A percentile compares a stretch with the other conserved stretches of the same genome.
These are phyloP conservation scores for Perca fluviatilis DNA, from an alignment of 2,113 vertebrate species.

Conservation along the genomic window DNA sequence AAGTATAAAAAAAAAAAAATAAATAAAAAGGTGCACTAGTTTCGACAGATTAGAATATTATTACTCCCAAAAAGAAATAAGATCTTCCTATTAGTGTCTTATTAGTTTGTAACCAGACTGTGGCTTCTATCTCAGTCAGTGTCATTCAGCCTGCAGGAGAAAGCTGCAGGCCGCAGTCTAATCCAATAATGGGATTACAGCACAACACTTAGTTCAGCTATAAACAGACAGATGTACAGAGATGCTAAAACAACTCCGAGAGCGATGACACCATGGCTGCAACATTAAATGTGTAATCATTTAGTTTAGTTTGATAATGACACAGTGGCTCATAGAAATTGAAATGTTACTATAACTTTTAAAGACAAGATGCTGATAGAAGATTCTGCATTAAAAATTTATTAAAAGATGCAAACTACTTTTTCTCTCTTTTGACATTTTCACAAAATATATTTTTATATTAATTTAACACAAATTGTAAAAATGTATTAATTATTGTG, in stretches of 20 bases:
- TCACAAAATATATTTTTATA: neutral
- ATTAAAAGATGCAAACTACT: neutral
- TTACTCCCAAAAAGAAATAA: neutral
- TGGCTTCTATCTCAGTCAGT: slow-evolving; percentile 14
- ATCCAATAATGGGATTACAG: slow-evolving; percentile 85
- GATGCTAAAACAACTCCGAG: slow-evolving; percentile 29
- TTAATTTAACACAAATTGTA: neutral
- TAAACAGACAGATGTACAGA: slow-evolving; percentile 64
- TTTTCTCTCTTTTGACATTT: neutral
- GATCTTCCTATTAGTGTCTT: neutral
- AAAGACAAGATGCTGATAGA: neutral
- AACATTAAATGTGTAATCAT: neutral
- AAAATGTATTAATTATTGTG: neutral
- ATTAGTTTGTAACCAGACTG: slow-evolving; percentile 17
- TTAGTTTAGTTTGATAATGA: neutral
- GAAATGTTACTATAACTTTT: neutral
- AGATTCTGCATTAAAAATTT: neutral
- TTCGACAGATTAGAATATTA: no score
- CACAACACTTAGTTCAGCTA: slow-evolving; percentile 67
- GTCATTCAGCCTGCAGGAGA: slow-evolving; percentile 74
- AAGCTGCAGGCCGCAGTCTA: slow-evolving; percentile 74
- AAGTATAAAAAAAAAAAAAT: no score
- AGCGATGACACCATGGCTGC: neutral
- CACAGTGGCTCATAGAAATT: neutral
- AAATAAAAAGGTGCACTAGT: neutral